A percentile compares a stretch with the other conserved stretches of the same genome.
phyloP scores from a whole-genome alignment of 2,888 invertebrate genomes.

The Rhorus exstirpatorius region DNA sequence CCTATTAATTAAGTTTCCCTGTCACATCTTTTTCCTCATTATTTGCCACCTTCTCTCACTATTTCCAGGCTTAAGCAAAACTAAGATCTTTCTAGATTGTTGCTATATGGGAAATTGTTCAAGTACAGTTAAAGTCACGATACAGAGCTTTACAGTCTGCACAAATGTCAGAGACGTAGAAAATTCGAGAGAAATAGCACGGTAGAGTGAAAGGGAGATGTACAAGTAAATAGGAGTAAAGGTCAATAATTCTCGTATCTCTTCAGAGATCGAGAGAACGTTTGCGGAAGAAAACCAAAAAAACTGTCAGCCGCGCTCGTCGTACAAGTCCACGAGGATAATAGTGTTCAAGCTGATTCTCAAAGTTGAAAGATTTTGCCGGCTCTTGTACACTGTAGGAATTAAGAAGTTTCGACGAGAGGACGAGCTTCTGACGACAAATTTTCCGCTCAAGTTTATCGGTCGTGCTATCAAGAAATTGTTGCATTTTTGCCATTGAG shows the following conservation, averaged over 20 bases:
- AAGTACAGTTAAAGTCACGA: neutral
- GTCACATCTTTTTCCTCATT: conserved; percentile 19
- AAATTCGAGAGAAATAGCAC: neutral
- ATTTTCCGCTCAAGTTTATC: neutral
- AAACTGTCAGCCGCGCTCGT: neutral
- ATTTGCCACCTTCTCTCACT: neutral
- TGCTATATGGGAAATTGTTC: neutral
- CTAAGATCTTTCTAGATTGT: neutral
- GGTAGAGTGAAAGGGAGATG: neutral
- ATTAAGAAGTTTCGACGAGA: neutral
- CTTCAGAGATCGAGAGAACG: neutral
- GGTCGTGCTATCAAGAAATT: neutral
- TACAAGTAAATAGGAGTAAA: neutral
- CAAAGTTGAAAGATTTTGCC: neutral
- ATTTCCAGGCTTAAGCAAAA: neutral
- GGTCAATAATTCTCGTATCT: neutral
- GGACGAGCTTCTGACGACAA: neutral
- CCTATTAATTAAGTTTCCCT: conserved; percentile 38
- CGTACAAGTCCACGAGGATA: neutral
- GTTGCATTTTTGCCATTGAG: neutral
- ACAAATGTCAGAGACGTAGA: neutral
- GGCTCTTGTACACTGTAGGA: neutral
- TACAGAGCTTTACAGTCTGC: neutral
- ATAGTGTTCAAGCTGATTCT: neutral
- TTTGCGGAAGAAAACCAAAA: neutral